Base-by-base conservation (phyloP, 2,797 vertebrate genomes). In the Chelonia mydas region DNA sequence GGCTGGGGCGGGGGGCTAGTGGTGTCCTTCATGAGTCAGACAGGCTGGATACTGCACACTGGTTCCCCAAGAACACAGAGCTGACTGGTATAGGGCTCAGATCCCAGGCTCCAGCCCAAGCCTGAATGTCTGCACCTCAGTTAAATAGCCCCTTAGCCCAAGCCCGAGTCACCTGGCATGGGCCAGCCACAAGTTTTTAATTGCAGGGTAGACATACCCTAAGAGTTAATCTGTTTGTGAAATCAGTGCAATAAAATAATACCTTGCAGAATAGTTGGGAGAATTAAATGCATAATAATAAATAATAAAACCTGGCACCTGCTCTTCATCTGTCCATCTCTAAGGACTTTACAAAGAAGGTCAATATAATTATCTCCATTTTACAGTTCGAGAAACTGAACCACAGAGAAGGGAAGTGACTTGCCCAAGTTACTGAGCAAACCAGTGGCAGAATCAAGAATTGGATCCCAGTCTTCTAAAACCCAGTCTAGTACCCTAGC, bases 171-270 rank as follows among this genome's bases (percentile, higher is more conserved):
- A 59, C 28, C 28, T 59, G 28, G 23, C 84, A 7, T 93, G 88
- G 88, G 65, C 86, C 86, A 53, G 51, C 51, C 17, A 53, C 51
- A 53, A 21, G 51, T 53, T 19, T 53, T 53, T 53, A 53, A 53
- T 21, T 53, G 51, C 51, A 53, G 51, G 53, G 51, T 21, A 53
- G 51, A 53, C 19, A 53, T 19, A 53, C 17, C 17, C 51, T 7
- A 53, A 53, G 51, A 53, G 7, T 53, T 53, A 53, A 53, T 21
- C 51, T 65, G 85, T 92, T 95, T 87, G 28, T 86, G 94, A 96
- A 53, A 96, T 92, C 80, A 92, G 74, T 54, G 51, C 57, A 74
- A 77, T 78, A 95, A 96, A 93, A 92, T 15, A 89, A 78, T 81
- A 68, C 3, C 11, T 91, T 95, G 81, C 90, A 86, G 17, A 55